A percentile compares a stretch with the other conserved stretches of the same genome.
Evolutionary conservation across 2,797 vertebrate genomes (phyloP).

Genomic region (Dipus sagitta): DNA sequence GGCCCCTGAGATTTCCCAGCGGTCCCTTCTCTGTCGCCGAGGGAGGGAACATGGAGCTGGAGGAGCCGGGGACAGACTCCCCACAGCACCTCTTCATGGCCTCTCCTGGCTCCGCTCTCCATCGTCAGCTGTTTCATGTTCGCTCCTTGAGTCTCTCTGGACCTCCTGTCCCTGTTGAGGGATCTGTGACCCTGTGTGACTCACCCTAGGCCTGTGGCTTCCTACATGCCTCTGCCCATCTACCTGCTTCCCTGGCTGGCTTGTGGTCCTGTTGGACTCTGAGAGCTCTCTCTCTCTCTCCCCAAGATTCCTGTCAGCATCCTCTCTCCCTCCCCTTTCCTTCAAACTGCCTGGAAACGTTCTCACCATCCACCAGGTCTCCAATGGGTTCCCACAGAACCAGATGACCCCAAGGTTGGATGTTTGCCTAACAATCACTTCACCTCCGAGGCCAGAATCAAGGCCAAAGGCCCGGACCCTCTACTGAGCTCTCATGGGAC

Average conservation of each 20-base stretch:
- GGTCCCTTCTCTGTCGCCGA: not conserved
- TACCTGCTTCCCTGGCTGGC: not conserved
- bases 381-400: not conserved
- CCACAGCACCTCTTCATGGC: not conserved
- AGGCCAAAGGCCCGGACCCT: not conserved
- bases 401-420: not conserved
- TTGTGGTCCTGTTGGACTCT: not conserved
- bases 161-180: not conserved
- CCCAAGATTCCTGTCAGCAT: not conserved
- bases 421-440: not conserved
- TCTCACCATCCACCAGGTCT: not conserved
- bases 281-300: not conserved
- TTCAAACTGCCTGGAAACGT: not conserved
- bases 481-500: not conserved
- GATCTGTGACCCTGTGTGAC: not conserved
- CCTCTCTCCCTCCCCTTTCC: not conserved
- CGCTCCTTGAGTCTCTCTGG: not conserved
- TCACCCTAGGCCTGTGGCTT: not conserved
- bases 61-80: not conserved
- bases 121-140: not conserved
- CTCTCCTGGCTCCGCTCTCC: not conserved
- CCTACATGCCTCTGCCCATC: not conserved
- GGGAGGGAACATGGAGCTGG: not conserved
- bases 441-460: not conserved
- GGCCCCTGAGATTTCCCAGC: not conserved